phyloP scores from a whole-genome alignment of 2,888 invertebrate species.

The Thymelicus acteon region DNA sequence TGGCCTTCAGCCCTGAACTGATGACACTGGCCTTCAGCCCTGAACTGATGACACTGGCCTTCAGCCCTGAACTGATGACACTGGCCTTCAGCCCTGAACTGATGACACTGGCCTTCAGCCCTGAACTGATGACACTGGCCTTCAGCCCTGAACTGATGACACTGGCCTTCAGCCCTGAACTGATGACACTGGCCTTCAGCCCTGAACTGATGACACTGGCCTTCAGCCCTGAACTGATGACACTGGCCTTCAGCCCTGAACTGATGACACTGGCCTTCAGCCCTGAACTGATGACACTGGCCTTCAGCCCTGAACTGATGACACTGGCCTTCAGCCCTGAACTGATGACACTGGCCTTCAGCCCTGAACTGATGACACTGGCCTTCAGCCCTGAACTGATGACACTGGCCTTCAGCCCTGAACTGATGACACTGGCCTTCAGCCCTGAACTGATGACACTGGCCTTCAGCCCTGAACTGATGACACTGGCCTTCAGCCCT shows the following conservation, averaged over 20 bases:
- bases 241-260: conserved; percentile 1
- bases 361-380: too few relatives aligned
- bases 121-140: background rate
- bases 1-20: conserved; percentile 3
- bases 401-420: too few relatives aligned
- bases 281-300: background rate
- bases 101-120: conserved; percentile 9
- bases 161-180: conserved; percentile 2
- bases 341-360: too few relatives aligned
- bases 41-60: background rate
- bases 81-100: conserved; percentile 11
- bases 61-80: conserved; percentile 4
- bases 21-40: too few relatives aligned
- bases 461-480: too few relatives aligned
- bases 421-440: too few relatives aligned
- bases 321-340: too few relatives aligned
- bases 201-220: background rate
- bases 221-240: background rate
- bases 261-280: conserved; percentile 2
- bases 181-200: conserved; percentile 1
- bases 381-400: too few relatives aligned
- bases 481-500: too few relatives aligned
- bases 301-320: conserved; percentile 3
- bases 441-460: too few relatives aligned
- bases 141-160: background rate